Base-by-base conservation (phyloP, 2,888 invertebrate genomes). In the Scotopteryx bipunctaria region DNA sequence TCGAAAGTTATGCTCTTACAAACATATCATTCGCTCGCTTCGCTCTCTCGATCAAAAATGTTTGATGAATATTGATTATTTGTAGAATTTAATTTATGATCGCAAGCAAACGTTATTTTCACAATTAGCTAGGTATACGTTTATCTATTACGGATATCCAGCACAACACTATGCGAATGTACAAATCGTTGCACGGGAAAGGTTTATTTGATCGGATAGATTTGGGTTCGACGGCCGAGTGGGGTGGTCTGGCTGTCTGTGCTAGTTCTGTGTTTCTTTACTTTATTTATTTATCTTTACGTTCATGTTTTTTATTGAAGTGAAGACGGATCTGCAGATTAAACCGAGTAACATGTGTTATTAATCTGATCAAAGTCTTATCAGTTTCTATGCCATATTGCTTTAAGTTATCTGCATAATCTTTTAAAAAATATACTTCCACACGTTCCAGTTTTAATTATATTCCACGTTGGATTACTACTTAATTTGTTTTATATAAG, bases 121-220 rank as follows among this genome's bases (percentile, higher is more conserved):
- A n/a, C n/a, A n/a, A n/a, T n/a, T n/a, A n/a, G n/a, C n/a, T n/a
- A n/a, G n/a, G n/a, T n/a, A n/a, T n/a, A n/a, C n/a, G 16, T n/a
- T 16, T 16, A 33, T 11, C 19, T 9, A n/a, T n/a, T n/a, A 8
- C 5, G 27, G 25, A 32, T 14, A 11, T n/a, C 19, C 14, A 42
- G 40, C 33, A 31, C 54, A 63, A 55, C 61, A 64, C 66, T 71
- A 67, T 73, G 71, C 73, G 65, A 70, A 68, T 71, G 72, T 73
- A 73, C 81, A 78, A 83, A 82, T 74, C 68, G 71, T 66, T 61
- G 66, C 70, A 69, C 71, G 67, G 73, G 73, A 78, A 75, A 75
- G 73, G 76, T 81, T 78, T 77, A 74, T 76, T 78, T 69, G 73
- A 74, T 68, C 72, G 67, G 61, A 61, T 66, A 64, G 70, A 40